These are phyloP conservation scores for Myzus persicae DNA, from an alignment of 1,140 invertebrate genomes.

Conservation along the genomic window DNA sequence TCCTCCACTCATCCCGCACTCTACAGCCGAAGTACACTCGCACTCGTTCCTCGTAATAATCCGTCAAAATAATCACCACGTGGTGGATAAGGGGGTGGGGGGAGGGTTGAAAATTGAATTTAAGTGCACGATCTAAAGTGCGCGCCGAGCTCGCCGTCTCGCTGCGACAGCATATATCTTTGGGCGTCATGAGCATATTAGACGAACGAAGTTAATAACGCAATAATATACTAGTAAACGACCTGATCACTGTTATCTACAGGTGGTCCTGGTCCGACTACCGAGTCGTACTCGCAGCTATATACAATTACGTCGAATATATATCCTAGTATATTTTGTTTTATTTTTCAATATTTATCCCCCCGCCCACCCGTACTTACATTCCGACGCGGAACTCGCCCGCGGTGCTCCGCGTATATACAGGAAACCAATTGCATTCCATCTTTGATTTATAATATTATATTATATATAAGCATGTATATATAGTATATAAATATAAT, in stretches of 20 bases:
- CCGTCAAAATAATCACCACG: background rate
- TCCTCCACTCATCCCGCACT: background rate
- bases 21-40: no score
- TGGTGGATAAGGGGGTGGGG: no score
- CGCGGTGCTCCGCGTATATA: background rate
- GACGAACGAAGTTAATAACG: no score
- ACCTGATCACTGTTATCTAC: background rate
- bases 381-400: background rate
- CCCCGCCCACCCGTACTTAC: no score
- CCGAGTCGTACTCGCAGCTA: no score
- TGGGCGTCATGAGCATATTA: background rate
- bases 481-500: background rate
- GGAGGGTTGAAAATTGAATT: background rate
- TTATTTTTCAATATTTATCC: background rate
- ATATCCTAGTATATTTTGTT: background rate
- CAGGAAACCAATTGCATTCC: constrained; percentile 24
- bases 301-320: background rate
- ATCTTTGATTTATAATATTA: background rate
- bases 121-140: background rate
- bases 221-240: background rate
- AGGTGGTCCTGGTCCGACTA: background rate
- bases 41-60: no score
- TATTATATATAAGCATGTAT: background rate
- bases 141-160: no score
- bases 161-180: background rate